These are phyloP conservation scores for Uromys caudimaculatus DNA, from an alignment of 2,797 vertebrate species.

Conservation along the genomic window DNA sequence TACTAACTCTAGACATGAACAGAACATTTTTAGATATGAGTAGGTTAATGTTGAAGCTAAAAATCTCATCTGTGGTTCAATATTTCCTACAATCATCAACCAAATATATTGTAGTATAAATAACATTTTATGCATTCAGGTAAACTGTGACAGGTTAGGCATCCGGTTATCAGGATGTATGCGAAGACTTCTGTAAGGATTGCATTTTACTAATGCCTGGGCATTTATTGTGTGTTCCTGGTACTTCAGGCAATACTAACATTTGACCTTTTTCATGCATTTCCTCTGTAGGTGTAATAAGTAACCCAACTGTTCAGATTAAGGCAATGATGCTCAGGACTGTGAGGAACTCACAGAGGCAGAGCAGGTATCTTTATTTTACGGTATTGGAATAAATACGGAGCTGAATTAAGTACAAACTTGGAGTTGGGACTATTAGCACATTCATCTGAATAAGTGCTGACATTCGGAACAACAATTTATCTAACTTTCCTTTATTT, in stretches of 20 bases:
- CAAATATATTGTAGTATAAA: background rate
- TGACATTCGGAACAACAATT: slow-evolving; percentile 69
- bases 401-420: slow-evolving; percentile 24
- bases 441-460: slow-evolving; percentile 54
- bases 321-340: background rate
- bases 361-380: background rate
- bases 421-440: slow-evolving; percentile 34
- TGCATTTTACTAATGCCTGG: background rate
- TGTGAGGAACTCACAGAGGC: background rate
- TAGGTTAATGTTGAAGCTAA: slow-evolving; percentile 10
- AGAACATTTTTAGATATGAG: background rate
- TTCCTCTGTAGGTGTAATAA: background rate
- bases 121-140: background rate
- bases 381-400: background rate
- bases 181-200: background rate
- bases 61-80: background rate
- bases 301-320: background rate
- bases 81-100: background rate
- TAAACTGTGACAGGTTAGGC: background rate
- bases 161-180: background rate
- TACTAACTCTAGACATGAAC: background rate
- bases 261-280: background rate
- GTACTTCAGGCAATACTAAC: background rate
- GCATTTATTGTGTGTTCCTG: background rate
- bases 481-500: background rate